Percentiles rank a stretch among this genome's conserved stretches.
Conservation (phyloP, 2,113 vertebrate species). For the Mellivora capensis region DNA sequence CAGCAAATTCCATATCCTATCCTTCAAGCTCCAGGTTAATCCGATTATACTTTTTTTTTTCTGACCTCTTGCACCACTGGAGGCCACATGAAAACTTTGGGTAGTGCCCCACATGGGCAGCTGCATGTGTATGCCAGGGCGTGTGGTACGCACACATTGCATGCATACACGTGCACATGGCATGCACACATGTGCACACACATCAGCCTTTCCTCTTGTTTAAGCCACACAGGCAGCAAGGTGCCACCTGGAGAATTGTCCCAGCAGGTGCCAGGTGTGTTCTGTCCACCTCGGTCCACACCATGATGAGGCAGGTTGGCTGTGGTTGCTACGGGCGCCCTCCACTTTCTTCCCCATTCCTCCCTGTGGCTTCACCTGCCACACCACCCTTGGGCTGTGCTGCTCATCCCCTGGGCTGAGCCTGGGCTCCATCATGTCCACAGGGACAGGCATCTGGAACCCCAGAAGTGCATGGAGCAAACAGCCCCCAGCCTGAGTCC, state of each 20-base stretch:
- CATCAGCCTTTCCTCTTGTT: not conserved
- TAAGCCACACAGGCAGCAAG: not conserved
- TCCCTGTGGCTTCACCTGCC: not conserved
- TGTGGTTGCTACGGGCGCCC: fast-evolving
- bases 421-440: not conserved
- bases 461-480: no score
- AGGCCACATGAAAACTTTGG: not conserved
- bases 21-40: not conserved
- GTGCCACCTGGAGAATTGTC: not conserved
- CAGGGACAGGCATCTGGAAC: not conserved
- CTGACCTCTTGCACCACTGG: not conserved
- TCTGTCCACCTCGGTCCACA: fast-evolving
- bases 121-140: no score
- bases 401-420: not conserved
- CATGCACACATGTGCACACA: fast-evolving
- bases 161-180: fast-evolving
- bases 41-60: not conserved
- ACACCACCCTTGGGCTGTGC: fast-evolving
- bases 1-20: not conserved
- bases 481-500: no score
- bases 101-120: fast-evolving
- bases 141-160: fast-evolving
- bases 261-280: not conserved
- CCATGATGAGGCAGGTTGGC: not conserved
- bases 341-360: not conserved